Evolutionary conservation across 2,113 vertebrate species (phyloP).

Genomic region (Gallinago paraguaiae): DNA sequence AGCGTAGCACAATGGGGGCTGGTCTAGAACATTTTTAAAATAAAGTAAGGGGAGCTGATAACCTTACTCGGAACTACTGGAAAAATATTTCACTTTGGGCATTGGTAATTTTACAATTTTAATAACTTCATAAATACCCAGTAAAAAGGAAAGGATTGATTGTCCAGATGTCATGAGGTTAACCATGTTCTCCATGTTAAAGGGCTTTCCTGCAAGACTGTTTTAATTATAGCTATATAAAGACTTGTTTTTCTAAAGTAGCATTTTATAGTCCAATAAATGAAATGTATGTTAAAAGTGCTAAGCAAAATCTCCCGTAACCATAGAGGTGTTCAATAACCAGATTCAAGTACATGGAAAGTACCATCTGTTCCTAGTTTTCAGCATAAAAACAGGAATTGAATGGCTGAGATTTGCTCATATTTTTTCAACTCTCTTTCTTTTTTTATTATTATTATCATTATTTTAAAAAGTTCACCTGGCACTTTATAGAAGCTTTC

Average conservation of each 20-base stretch:
- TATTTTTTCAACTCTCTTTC: constrained; percentile 33
- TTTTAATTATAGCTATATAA: constrained; percentile 79
- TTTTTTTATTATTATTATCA: constrained; percentile 1
- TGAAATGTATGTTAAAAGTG: constrained; percentile 76
- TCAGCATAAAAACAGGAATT: constrained; percentile 62
- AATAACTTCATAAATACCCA: constrained; percentile 73
- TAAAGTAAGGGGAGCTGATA: neutral
- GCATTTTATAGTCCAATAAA: constrained; percentile 80
- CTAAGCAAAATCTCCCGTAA: constrained; percentile 76
- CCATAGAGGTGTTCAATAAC: constrained; percentile 82
- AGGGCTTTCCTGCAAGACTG: constrained; percentile 67
- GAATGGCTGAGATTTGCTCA: constrained; percentile 67
- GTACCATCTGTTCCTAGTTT: constrained; percentile 80
- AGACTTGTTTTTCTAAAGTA: constrained; percentile 79
- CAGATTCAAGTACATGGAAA: constrained; percentile 73
- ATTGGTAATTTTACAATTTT: constrained; percentile 66
- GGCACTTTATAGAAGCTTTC: constrained; percentile 71
- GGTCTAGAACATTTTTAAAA: neutral
- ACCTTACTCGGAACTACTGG: neutral
- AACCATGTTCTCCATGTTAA: constrained; percentile 66
- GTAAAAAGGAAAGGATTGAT: constrained; percentile 60
- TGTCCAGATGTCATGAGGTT: constrained; percentile 72
- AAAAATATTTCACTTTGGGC: constrained; percentile 24
- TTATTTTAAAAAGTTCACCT: constrained; percentile 72
- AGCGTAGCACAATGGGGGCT: neutral